Evolutionary conservation across 2,888 invertebrate species (phyloP).

Genomic region (Amaurobius ferox): DNA sequence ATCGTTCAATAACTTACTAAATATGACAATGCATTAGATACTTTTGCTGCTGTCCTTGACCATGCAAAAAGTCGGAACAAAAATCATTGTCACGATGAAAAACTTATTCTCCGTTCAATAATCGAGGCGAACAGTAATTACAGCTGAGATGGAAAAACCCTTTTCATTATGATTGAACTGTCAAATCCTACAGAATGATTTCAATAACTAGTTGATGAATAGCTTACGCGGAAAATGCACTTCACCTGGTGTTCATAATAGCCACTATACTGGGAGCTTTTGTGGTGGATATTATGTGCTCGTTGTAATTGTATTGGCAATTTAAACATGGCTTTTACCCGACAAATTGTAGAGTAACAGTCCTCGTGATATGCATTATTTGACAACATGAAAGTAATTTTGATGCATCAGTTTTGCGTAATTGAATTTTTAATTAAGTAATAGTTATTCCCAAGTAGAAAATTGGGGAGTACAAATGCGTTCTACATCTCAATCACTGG

Average conservation of each 20-base stretch:
- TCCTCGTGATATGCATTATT: neutral
- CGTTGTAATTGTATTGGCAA: neutral
- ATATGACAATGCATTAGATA: too few species aligned
- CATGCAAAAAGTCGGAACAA: too few species aligned
- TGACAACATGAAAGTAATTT: neutral
- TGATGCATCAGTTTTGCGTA: neutral
- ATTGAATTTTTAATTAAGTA: neutral
- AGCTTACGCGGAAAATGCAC: neutral
- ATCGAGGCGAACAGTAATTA: neutral
- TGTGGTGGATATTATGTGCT: neutral
- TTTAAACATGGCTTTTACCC: neutral
- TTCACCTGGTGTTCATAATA: neutral
- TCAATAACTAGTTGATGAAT: neutral
- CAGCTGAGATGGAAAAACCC: slow-evolving; percentile 1
- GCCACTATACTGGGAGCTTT: neutral
- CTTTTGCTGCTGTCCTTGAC: too few species aligned
- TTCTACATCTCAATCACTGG: too few species aligned
- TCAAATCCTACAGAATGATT: neutral
- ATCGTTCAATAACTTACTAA: too few species aligned
- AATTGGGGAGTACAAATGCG: too few species aligned
- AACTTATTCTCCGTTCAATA: neutral
- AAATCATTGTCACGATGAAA: neutral
- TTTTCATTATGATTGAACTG: neutral
- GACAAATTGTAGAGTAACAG: neutral
- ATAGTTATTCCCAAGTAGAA: too few species aligned